These are phyloP conservation scores for Dryadula phaetusa DNA, from an alignment of 2,888 invertebrate genomes.

Conservation along the genomic window DNA sequence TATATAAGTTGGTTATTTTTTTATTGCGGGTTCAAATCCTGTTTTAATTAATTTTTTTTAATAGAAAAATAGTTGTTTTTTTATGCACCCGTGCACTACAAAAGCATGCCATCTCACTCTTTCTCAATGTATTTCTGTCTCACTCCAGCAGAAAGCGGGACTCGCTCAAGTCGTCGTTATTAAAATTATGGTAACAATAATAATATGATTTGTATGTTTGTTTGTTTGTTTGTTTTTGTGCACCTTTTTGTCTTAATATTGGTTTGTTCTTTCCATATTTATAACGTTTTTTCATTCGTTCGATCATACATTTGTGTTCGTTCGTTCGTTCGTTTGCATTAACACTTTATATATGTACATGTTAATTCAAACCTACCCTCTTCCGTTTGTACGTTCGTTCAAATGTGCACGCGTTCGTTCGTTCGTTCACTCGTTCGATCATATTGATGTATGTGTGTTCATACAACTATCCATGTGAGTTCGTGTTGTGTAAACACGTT, in stretches of 20 bases:
- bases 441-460: too few relatives aligned
- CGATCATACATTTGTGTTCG: too few relatives aligned
- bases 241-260: background rate
- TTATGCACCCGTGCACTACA: background rate
- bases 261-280: background rate
- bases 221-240: conserved; percentile 49
- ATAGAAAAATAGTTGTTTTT: background rate
- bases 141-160: conserved; percentile 64
- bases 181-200: conserved; percentile 63
- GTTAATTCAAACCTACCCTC: background rate
- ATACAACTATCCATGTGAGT: too few relatives aligned
- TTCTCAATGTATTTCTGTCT: conserved; percentile 37
- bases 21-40: background rate
- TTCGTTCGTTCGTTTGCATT: background rate
- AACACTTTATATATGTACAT: background rate
- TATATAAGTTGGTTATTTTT: background rate
- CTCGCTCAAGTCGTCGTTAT: conserved; percentile 67
- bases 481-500: too few relatives aligned
- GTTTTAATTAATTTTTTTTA: background rate
- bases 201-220: conserved; percentile 38
- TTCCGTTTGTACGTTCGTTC: background rate
- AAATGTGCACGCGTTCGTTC: background rate
- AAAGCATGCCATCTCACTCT: conserved; percentile 20
- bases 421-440: background rate
- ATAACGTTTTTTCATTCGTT: conserved; percentile 1